These are phyloP conservation scores for Lithobates sylvaticus DNA, from an alignment of 2,797 vertebrate species.

Conservation along the genomic window DNA sequence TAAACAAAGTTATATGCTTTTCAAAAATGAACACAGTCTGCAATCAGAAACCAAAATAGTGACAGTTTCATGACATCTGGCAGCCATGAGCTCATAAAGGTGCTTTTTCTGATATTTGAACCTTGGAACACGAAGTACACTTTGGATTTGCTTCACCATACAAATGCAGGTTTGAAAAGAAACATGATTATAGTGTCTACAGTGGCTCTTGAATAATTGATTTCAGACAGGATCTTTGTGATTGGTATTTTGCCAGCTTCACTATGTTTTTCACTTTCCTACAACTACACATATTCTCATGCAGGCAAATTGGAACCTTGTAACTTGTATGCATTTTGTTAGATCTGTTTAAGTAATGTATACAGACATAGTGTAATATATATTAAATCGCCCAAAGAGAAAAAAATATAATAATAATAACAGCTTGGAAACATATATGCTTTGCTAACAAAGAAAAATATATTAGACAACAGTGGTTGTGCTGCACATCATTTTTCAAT, in stretches of 20 bases:
- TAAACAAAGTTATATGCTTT: conserved; percentile 8
- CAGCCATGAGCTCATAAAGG: conserved; percentile 34
- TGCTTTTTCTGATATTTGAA: conserved; percentile 52
- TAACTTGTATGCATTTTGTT: too few species aligned
- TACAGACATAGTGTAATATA: too few species aligned
- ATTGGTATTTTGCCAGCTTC: conserved; percentile 20
- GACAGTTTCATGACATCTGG: conserved; percentile 38
- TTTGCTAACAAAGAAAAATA: too few species aligned
- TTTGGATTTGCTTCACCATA: conserved; percentile 29
- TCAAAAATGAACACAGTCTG: conserved; percentile 22
- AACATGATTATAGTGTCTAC: conserved; percentile 28
- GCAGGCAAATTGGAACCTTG: neutral
- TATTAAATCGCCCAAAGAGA: too few species aligned
- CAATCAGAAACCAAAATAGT: conserved; percentile 41
- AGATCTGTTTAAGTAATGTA: too few species aligned
- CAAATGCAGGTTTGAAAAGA: conserved; percentile 35
- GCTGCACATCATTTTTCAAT: too few species aligned
- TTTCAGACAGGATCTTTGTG: conserved; percentile 13
- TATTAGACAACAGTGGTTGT: too few species aligned
- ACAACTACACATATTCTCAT: neutral
- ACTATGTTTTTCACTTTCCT: neutral
- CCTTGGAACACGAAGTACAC: conserved; percentile 35
- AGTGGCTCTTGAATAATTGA: conserved; percentile 28
- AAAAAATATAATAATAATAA: too few species aligned
- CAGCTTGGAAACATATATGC: too few species aligned